A percentile compares a stretch with the other conserved stretches of the same genome.
Conservation (phyloP, 2,888 invertebrate species). For the Noctuana brunneofusca region DNA sequence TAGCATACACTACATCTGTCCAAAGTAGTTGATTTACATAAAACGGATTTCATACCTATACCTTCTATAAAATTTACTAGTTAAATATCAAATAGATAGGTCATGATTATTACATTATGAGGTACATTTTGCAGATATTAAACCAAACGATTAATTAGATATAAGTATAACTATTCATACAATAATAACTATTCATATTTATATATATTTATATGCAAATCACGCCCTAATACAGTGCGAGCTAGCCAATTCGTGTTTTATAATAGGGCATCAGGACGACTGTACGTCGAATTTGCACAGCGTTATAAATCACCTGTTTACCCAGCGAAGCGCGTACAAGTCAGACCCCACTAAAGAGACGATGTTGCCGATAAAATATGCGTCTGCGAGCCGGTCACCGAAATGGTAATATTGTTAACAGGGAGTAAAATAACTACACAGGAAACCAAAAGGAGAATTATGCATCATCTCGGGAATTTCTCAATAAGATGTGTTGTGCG, state of each 20-base stretch:
- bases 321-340: conserved; percentile 51
- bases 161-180: background rate
- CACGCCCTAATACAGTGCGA: conserved; percentile 21
- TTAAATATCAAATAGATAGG: too few species aligned
- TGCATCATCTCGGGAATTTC: conserved; percentile 80
- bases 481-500: conserved; percentile 76
- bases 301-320: conserved; percentile 62
- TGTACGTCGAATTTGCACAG: conserved; percentile 44
- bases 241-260: conserved; percentile 30
- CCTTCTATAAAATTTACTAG: too few species aligned
- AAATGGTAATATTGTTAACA: conserved; percentile 81
- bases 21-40: too few species aligned
- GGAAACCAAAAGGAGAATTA: conserved; percentile 76
- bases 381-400: conserved; percentile 70
- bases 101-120: too few species aligned
- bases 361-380: conserved; percentile 67
- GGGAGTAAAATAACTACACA: conserved; percentile 74
- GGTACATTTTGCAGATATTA: too few species aligned
- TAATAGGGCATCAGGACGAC: conserved; percentile 27
- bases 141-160: too few species aligned
- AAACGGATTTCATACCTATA: too few species aligned
- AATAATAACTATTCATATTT: too few species aligned
- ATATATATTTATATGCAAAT: conserved; percentile 31
- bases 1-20: too few species aligned
- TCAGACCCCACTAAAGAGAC: conserved; percentile 49